A percentile compares a stretch with the other conserved stretches of the same genome.
Evolutionary conservation across 2,113 vertebrate genomes (phyloP).

Genomic region (Cavia porcellus): DNA sequence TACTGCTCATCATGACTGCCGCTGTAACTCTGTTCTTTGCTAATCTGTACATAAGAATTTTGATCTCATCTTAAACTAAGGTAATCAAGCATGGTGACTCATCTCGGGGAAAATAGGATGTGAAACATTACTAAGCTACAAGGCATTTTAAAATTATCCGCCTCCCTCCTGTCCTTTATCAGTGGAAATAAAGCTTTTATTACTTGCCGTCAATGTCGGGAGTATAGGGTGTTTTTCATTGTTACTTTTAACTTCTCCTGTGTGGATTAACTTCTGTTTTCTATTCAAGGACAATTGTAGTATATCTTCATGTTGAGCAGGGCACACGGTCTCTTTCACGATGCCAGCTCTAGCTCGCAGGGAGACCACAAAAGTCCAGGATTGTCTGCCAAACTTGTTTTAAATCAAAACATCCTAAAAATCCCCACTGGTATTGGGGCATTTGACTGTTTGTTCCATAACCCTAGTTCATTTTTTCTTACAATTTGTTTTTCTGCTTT

Average conservation of each 20-base stretch:
- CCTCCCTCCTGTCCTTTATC: background rate
- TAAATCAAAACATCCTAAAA: background rate
- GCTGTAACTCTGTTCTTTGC: no score
- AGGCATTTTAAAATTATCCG: background rate
- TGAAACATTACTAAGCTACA: background rate
- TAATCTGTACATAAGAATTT: background rate
- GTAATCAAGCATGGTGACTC: background rate
- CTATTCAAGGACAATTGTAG: background rate
- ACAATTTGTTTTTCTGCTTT: background rate
- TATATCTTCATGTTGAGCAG: background rate
- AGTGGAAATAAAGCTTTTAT: constrained; percentile 1
- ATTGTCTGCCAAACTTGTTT: no score
- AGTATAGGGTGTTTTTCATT: background rate
- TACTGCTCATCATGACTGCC: background rate
- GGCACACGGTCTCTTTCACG: accelerated
- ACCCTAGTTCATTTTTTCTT: background rate
- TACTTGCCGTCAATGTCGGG: background rate
- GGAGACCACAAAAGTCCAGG: accelerated
- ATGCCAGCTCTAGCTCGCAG: background rate
- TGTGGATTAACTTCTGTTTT: background rate
- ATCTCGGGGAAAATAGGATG: background rate
- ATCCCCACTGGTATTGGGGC: background rate
- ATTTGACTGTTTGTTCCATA: background rate
- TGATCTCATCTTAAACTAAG: background rate
- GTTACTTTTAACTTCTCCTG: background rate